phyloP scores from a whole-genome alignment of 2,888 invertebrate species.

The Argynnis bischoffii region DNA sequence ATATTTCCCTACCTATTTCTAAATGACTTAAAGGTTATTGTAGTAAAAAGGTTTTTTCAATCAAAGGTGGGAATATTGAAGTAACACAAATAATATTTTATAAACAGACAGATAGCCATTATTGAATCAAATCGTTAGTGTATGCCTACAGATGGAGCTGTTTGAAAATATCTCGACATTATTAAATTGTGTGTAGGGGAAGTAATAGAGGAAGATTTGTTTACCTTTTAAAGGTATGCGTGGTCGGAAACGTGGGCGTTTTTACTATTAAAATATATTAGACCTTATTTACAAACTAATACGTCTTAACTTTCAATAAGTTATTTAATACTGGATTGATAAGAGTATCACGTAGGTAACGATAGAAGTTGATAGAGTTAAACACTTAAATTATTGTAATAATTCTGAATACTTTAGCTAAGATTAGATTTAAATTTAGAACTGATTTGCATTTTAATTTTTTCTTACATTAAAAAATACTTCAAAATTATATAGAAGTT shows the following conservation, averaged over 20 bases:
- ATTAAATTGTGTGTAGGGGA: conserved; percentile 29
- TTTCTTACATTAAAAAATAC: neutral
- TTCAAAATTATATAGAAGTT: neutral
- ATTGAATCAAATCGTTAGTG: conserved; percentile 3
- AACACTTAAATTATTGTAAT: conserved; percentile 29
- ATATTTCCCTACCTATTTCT: neutral
- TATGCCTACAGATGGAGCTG: conserved; percentile 1
- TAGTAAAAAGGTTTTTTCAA: no score
- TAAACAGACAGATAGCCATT: neutral
- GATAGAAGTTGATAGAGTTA: conserved; percentile 28
- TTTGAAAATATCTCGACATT: conserved; percentile 26
- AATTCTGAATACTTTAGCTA: conserved; percentile 26
- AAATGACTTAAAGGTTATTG: no score
- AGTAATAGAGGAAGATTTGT: conserved; percentile 33
- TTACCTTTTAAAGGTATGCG: conserved; percentile 35
- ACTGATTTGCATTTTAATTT: conserved; percentile 7
- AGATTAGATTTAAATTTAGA: conserved; percentile 3
- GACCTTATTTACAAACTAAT: conserved; percentile 1
- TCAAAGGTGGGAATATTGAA: no score
- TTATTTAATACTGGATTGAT: conserved; percentile 15
- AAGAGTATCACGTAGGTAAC: conserved; percentile 31
- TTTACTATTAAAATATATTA: conserved; percentile 17
- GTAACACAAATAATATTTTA: neutral
- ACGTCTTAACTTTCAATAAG: conserved; percentile 12
- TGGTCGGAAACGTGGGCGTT: conserved; percentile 32